phyloP scores from a whole-genome alignment of 2,113 vertebrate species.

The Hemiprocne comata region DNA sequence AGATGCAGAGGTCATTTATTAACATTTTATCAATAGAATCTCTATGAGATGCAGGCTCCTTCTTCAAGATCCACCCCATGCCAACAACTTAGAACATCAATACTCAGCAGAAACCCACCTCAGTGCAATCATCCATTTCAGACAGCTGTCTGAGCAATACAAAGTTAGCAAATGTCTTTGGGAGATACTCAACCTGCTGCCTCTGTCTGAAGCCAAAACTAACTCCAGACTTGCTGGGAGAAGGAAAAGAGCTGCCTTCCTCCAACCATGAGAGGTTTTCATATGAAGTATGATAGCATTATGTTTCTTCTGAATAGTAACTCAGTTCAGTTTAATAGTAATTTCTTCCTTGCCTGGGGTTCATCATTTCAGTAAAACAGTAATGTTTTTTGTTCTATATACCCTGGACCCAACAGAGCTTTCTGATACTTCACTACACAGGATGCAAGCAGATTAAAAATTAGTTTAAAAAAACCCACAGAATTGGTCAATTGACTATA shows the following conservation, averaged over 20 bases:
- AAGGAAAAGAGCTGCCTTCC: background rate
- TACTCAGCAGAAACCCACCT: background rate
- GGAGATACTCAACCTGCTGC: constrained; percentile 43
- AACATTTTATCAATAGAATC: constrained; percentile 68
- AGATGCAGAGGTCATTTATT: constrained; percentile 58
- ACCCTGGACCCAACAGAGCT: background rate
- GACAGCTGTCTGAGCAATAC: constrained; percentile 18
- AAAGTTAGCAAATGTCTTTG: constrained; percentile 24
- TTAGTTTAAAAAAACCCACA: background rate
- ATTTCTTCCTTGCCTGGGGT: background rate
- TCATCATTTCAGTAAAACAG: background rate
- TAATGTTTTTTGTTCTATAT: background rate
- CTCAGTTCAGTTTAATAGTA: background rate
- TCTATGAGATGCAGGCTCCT: constrained; percentile 56
- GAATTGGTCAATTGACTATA: background rate
- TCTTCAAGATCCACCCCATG: constrained; percentile 38
- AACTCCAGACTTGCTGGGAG: constrained; percentile 35
- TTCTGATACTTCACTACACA: background rate
- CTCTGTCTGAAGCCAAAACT: constrained; percentile 57
- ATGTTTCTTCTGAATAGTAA: background rate
- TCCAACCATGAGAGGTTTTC: background rate
- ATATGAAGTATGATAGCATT: constrained; percentile 49
- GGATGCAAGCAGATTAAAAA: background rate
- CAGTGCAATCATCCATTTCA: constrained; percentile 24
- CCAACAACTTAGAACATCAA: constrained; percentile 24